Conservation (phyloP, 2,888 invertebrate genomes). For the Diplolepis rosae region DNA sequence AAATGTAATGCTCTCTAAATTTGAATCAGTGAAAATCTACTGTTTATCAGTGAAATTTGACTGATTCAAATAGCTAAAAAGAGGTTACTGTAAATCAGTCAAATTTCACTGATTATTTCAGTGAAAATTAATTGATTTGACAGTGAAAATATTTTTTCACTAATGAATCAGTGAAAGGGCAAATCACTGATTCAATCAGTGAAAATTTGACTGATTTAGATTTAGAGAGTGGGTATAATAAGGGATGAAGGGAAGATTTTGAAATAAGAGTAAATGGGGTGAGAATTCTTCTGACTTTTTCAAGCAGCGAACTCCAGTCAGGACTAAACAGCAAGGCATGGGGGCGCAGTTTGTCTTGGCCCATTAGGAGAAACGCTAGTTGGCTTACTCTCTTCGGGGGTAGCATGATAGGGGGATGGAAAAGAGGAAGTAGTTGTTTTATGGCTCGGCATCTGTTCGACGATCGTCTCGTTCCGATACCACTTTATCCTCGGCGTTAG, state of each 20-base stretch:
- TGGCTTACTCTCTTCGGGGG: constrained; percentile 63
- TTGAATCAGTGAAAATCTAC: too few species aligned
- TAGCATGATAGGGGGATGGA: constrained; percentile 53
- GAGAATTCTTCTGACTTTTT: constrained; percentile 38
- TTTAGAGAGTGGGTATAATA: too few species aligned
- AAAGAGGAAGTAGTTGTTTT: constrained; percentile 72
- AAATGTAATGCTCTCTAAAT: too few species aligned
- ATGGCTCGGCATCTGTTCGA: constrained; percentile 74
- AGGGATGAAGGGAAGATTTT: background rate
- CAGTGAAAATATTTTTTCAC: too few species aligned
- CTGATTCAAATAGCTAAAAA: too few species aligned
- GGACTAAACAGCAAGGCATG: constrained; percentile 62
- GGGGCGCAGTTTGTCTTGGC: constrained; percentile 73
- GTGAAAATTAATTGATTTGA: too few species aligned
- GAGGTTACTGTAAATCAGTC: too few species aligned
- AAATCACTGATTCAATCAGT: too few species aligned
- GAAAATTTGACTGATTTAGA: too few species aligned
- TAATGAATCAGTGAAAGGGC: too few species aligned
- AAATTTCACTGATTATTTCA: too few species aligned
- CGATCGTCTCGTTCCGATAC: constrained; percentile 74
- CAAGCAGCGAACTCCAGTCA: constrained; percentile 37
- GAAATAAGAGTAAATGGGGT: background rate
- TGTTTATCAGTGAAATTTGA: too few species aligned
- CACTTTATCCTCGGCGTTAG: constrained; percentile 73
- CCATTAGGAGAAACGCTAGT: constrained; percentile 73